Evolutionary conservation across 2,888 invertebrate species (phyloP), one percentile per base, ranked within the genome.

Genomic region (Seladonia tumulorum): DNA sequence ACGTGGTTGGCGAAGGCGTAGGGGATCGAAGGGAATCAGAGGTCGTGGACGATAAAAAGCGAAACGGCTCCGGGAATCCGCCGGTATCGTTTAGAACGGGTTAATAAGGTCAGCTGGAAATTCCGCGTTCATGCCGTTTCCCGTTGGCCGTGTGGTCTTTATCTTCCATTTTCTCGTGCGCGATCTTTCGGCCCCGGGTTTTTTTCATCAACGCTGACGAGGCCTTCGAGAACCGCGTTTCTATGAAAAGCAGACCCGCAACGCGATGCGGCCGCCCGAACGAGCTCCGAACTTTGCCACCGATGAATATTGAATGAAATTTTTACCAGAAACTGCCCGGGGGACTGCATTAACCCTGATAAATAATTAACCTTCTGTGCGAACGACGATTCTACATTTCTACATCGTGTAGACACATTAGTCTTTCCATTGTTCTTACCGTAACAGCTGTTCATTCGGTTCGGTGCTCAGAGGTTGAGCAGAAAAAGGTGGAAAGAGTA

Each of bases 181-280:
- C 76, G 78, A 81, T 82, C 76, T 68, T 76, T 73, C 49, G 78
- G 35, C 80, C 45, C 16, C 10, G 47, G 60, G 72, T 79, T 85
- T 87, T 87, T 88, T 86, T 84, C 79, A 89, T 89, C 85, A 84
- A 76, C 63, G 76, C 76, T 47, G 74, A 78, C 78, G 76, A 84
- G 57, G 39, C 71, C 71, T 86, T 89, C 79, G 84, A 79, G 81
- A 76, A 73, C 78, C 81, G 71, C 81, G 80, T 86, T 89, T 75
- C 85, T 75, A 83, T 82, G 88, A 86, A 89, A 89, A 89, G 85
- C 70, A 82, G 82, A 68, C 70, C n/a, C 71, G 73, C 89, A 82
- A 83, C 80, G 85, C 76, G 73, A 78, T 68, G 77, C 77, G 35
- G 39, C 39, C 79, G 79, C 76, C 63, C 75, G 71, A 84, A 81